These are phyloP conservation scores for Archegozetes longisetosus DNA, from an alignment of 1,140 invertebrate genomes.

Conservation along the genomic window DNA sequence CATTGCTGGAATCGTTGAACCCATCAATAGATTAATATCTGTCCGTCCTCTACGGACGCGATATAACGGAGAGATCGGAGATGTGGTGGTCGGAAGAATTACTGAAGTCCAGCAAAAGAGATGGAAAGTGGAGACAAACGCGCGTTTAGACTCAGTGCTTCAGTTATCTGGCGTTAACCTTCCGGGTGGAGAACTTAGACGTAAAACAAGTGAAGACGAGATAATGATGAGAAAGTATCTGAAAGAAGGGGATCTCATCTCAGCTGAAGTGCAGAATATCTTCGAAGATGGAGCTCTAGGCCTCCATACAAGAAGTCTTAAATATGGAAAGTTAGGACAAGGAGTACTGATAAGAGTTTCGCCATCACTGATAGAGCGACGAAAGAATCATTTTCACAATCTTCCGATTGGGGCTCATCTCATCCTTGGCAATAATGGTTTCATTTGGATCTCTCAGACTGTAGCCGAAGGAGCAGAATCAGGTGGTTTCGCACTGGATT, in stretches of 20 bases:
- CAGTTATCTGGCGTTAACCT: conserved; percentile 86
- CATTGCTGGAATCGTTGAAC: conserved; percentile 78
- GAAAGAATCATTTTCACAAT: conserved; percentile 93
- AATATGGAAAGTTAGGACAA: conserved; percentile 86
- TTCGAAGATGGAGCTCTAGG: conserved; percentile 79
- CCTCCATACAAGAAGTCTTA: conserved; percentile 84
- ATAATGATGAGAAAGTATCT: conserved; percentile 89
- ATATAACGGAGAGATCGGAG: conserved; percentile 67
- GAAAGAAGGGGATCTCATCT: conserved; percentile 84
- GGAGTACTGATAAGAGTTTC: conserved; percentile 80
- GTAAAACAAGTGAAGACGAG: conserved; percentile 89
- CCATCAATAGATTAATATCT: conserved; percentile 86
- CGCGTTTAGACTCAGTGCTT: conserved; percentile 70
- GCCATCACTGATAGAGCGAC: conserved; percentile 74
- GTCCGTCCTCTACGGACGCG: conserved; percentile 74
- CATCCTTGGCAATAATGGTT: conserved; percentile 93
- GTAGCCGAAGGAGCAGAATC: conserved; percentile 43
- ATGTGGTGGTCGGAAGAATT: conserved; percentile 87
- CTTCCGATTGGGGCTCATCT: conserved; percentile 73
- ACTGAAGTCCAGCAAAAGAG: conserved; percentile 68
- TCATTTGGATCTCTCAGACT: conserved; percentile 78
- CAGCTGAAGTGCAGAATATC: conserved; percentile 80
- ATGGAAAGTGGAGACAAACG: conserved; percentile 91
- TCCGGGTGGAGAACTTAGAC: conserved; percentile 82
- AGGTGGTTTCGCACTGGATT: conserved; percentile 61